A percentile compares a stretch with the other conserved stretches of the same genome.
phyloP scores from a whole-genome alignment of 2,888 invertebrate species.

The Cheilosia scutellata region DNA sequence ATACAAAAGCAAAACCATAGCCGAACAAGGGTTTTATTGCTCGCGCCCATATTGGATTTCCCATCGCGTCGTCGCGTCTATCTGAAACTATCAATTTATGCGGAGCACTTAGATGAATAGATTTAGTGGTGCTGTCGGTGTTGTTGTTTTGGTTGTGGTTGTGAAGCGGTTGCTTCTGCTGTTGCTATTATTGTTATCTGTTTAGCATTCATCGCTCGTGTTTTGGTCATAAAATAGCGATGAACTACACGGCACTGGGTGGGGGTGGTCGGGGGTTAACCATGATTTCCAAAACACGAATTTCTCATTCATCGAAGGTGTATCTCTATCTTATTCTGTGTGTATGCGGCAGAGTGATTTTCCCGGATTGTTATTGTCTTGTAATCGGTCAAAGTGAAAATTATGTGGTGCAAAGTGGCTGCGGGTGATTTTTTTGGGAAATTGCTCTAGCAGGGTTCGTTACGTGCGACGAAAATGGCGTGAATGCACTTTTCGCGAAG shows the following conservation, averaged over 20 bases:
- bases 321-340: neutral
- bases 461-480: neutral
- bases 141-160: slow-evolving; percentile 26
- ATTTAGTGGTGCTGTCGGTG: slow-evolving; percentile 34
- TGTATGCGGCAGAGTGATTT: slow-evolving; percentile 10
- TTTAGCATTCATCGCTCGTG: slow-evolving; percentile 67
- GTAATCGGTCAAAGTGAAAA: slow-evolving; percentile 61
- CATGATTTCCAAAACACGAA: slow-evolving; percentile 68
- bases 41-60: slow-evolving; percentile 63
- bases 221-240: slow-evolving; percentile 63
- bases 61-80: slow-evolving; percentile 63
- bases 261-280: slow-evolving; percentile 26
- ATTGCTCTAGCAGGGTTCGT: slow-evolving; percentile 32
- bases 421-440: slow-evolving; percentile 9
- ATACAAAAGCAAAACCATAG: slow-evolving; percentile 16
- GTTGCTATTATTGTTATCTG: slow-evolving; percentile 65
- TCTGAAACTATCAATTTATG: slow-evolving; percentile 74
- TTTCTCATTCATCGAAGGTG: slow-evolving; percentile 53
- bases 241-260: slow-evolving; percentile 27
- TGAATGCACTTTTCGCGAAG: neutral
- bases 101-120: slow-evolving; percentile 69
- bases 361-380: slow-evolving; percentile 14
- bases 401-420: slow-evolving; percentile 54
- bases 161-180: slow-evolving; percentile 38
- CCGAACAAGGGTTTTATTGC: slow-evolving; percentile 60